Base-by-base conservation (phyloP, 2,888 invertebrate species). In the Drosophila rellima region DNA sequence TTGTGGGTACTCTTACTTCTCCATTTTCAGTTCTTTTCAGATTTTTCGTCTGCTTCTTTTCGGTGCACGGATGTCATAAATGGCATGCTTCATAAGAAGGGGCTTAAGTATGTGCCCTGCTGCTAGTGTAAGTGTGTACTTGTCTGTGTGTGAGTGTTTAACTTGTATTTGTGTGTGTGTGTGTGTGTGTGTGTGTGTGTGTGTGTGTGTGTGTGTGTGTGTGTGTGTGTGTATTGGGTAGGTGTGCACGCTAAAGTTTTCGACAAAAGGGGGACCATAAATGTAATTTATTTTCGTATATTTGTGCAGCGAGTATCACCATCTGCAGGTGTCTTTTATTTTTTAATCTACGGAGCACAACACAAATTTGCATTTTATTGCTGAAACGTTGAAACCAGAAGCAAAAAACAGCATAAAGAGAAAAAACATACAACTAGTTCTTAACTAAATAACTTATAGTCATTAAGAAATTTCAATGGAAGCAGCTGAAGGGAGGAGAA, bases 51-150 rank as follows among this genome's bases (percentile, higher is more conserved):
- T 65, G 65, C 73, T 69, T 59, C 50, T 70, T 64, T 59, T 71
- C 45, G 60, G 67, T 70, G 74, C 83, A 69, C 88, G 88, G 88
- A 86, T 86, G 85, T 86, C 85, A 85, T 88, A 86, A 86, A 86
- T 86, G 85, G 85, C 88, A 83, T 86, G 75, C 86, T 74, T 76
- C 78, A 75, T 78, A 70, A 60, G 61, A 74, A 69, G 55, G 63
- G 35, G 63, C 65, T 78, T 60, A 70, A 59, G 79, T 65, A 69
- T 77, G 69, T 69, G 54, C 54, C 47, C 61, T 52, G 56, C 50
- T 18, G 17, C 64, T 20, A 44, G 64, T 54, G 20, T 33, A 45
- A 60, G 60, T 26, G 52, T 17, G 15, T n/a, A 26, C 26, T 44
- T 23, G 18, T 40, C 42, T 15, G 59, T 66, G 39, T 35, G 10